Evolutionary conservation across 37 sponge, comb jelly and placozoan genomes (phyloP).

Genomic region (Geodia barretti): DNA sequence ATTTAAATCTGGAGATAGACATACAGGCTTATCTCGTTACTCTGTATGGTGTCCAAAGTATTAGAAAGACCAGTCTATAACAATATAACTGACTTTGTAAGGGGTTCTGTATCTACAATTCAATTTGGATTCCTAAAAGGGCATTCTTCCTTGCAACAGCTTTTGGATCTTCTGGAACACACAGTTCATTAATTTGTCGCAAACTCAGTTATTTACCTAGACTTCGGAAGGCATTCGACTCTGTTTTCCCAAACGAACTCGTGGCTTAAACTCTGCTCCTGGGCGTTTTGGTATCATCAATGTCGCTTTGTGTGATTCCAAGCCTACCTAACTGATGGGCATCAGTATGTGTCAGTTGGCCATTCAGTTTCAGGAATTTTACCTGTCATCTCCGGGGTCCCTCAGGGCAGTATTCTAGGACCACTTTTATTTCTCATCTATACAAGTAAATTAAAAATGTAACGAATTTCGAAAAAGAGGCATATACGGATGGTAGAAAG

Average conservation of each 20-base stretch:
- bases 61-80: constrained; percentile 17
- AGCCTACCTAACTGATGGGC: neutral
- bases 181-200: neutral
- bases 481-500: too few species aligned
- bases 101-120: neutral
- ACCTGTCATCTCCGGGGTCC: constrained; percentile 32
- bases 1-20: constrained; percentile 6
- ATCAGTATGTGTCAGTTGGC: neutral
- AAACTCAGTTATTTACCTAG: constrained; percentile 23
- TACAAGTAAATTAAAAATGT: too few species aligned
- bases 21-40: constrained; percentile 38
- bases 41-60: constrained; percentile 29
- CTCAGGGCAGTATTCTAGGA: constrained; percentile 40
- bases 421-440: neutral
- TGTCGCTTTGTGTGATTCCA: neutral
- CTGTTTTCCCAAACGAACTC: constrained; percentile 28
- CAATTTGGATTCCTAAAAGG: constrained; percentile 40
- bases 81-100: constrained; percentile 18
- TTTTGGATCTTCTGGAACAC: neutral
- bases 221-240: constrained; percentile 38
- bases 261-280: constrained; percentile 23
- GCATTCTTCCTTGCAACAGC: constrained; percentile 2
- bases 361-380: neutral
- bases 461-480: too few species aligned
- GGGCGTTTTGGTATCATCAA: constrained; percentile 16